Conservation (phyloP, 2,888 invertebrate genomes). For the Tetheella fluctuosa region DNA sequence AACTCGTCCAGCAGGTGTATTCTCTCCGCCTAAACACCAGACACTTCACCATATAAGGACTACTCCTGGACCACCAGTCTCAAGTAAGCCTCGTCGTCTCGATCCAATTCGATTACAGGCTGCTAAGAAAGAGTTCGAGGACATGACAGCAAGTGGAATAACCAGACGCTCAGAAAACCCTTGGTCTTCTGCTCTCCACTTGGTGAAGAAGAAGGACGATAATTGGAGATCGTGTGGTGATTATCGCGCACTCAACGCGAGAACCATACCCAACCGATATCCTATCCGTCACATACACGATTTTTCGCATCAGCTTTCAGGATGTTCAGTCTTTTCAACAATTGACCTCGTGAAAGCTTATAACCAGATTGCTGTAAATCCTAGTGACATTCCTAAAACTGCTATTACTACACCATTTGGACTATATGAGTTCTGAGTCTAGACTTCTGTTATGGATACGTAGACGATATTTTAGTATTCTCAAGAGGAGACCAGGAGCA, state of each 20-base stretch:
- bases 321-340: too few species aligned
- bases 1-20: constrained; percentile 18
- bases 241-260: constrained; percentile 30
- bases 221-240: constrained; percentile 45
- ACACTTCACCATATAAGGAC: constrained; percentile 24
- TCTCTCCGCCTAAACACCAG: constrained; percentile 11
- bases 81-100: constrained; percentile 22
- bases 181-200: too few species aligned
- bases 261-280: constrained; percentile 20
- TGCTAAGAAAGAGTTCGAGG: too few species aligned
- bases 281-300: constrained; percentile 20
- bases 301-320: too few species aligned
- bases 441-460: too few species aligned
- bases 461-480: too few species aligned
- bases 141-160: too few species aligned
- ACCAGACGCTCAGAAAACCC: too few species aligned
- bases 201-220: constrained; percentile 16
- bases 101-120: constrained; percentile 21
- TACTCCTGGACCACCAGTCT: constrained; percentile 25
- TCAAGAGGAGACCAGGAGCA: neutral
- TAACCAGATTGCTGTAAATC: too few species aligned
- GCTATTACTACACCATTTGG: constrained; percentile 11
- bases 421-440: constrained; percentile 11
- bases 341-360: too few species aligned
- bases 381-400: constrained; percentile 6